Evolutionary conservation across 2,113 vertebrate genomes (phyloP), one percentile per base, ranked within the genome.

Genomic region (Oreochromis tanganicae): DNA sequence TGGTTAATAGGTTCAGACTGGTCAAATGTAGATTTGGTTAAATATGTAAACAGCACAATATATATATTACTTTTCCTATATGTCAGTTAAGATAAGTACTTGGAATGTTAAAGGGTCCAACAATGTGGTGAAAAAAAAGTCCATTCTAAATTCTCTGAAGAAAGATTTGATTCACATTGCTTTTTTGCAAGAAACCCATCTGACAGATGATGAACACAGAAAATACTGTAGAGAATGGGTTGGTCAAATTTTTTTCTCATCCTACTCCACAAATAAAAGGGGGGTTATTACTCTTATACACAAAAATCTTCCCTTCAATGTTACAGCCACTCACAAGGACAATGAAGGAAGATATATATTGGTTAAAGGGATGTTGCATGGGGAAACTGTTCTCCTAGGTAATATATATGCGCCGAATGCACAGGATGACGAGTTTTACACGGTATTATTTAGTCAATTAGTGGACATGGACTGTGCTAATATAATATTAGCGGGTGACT

Each of bases 241-340:
- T 59, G 56, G 27, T 59, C 56, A 16, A 16, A 17, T 32, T 9
- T 59, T 29, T 55, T 59, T 9, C 21, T 1, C 56, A 59, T 59
- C 56, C 56, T 59, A 32, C 14, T 59, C 56, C 3, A 59, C 56
- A 5, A 32, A 59, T 59, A 29, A 59, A 32, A 59, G 56, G 7
- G 56, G 27, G 54, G 1, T 24, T 24, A 24, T 56, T 13, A 56
- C 54, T 1, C 54, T 56, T 4, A 24, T 56, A 56, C 1, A 24
- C 21, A 13, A 24, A 13, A 56, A 56, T 0, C 1, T 56, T 56
- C 0, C 54, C 1, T 24, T 56, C 54, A 24, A 0, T 24, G 55
- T 4, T 56, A 56, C 11, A 56, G 21, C 55, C 55, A 27, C 11
- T 56, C 21, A 56, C 55, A 56, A 13, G 55, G 55, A 56, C 55